phyloP scores from a whole-genome alignment of 2,888 invertebrate species.

The Cryptocephalus primarius region DNA sequence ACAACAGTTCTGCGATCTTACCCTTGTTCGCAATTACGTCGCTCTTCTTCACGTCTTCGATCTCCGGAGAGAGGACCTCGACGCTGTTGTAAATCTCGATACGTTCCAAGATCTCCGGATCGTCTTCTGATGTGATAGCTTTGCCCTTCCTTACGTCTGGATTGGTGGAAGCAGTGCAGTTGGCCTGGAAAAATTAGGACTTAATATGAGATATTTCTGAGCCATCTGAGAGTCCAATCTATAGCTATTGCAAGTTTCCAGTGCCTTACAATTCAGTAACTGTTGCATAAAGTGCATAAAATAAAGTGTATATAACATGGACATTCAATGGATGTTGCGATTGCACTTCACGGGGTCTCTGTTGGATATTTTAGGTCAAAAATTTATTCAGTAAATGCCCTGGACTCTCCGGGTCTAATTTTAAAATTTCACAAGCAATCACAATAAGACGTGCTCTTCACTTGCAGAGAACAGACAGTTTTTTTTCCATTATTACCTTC shows the following conservation, averaged over 20 bases:
- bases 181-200: conserved; percentile 25
- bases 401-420: no score
- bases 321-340: not conserved
- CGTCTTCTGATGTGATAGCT: conserved; percentile 38
- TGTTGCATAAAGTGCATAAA: no score
- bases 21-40: conserved; percentile 11
- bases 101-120: conserved; percentile 50
- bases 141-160: conserved; percentile 28
- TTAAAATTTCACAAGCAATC: no score
- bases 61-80: conserved; percentile 67
- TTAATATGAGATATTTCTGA: not conserved
- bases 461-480: no score
- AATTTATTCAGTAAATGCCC: no score
- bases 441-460: no score
- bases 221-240: no score
- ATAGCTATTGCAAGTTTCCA: no score
- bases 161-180: conserved; percentile 31
- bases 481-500: conserved; percentile 34
- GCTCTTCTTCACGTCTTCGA: conserved; percentile 45
- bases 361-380: no score
- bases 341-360: not conserved
- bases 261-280: no score
- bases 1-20: conserved; percentile 11
- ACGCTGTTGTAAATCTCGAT: conserved; percentile 72
- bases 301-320: no score